Evolutionary conservation across 1,140 invertebrate species (phyloP).

Genomic region (Halyomorpha halys): DNA sequence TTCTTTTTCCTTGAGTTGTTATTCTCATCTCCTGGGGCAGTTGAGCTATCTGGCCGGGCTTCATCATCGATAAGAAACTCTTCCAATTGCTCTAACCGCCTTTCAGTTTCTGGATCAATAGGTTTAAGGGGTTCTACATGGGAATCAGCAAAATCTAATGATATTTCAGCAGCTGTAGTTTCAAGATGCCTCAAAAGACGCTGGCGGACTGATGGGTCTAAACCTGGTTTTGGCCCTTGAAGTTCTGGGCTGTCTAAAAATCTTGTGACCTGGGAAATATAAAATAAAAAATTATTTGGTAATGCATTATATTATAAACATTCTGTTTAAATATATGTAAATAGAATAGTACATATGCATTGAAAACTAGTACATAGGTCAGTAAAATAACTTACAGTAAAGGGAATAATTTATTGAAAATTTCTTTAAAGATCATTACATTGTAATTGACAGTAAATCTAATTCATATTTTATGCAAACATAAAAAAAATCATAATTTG

Average conservation of each 20-base stretch:
- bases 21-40: conserved; percentile 30
- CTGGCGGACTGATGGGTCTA: conserved; percentile 53
- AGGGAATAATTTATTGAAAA: too few relatives aligned
- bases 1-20: conserved; percentile 26
- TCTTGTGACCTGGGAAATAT: conserved; percentile 31
- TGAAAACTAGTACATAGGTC: too few relatives aligned
- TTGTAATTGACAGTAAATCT: too few relatives aligned
- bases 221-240: conserved; percentile 30
- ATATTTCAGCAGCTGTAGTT: conserved; percentile 56
- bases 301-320: too few relatives aligned
- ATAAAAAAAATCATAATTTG: too few relatives aligned
- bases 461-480: too few relatives aligned
- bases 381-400: too few relatives aligned
- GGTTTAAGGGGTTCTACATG: conserved; percentile 24
- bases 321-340: too few relatives aligned
- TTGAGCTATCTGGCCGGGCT: conserved; percentile 1
- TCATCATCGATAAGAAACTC: conserved; percentile 20
- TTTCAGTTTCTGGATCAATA: conserved; percentile 23
- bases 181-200: conserved; percentile 54
- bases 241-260: conserved; percentile 34
- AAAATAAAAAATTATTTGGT: not conserved
- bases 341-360: too few relatives aligned
- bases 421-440: too few relatives aligned
- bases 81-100: conserved; percentile 23
- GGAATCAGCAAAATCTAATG: conserved; percentile 50